phyloP scores from a whole-genome alignment of 2,888 invertebrate species.

The Rotaria socialis region DNA sequence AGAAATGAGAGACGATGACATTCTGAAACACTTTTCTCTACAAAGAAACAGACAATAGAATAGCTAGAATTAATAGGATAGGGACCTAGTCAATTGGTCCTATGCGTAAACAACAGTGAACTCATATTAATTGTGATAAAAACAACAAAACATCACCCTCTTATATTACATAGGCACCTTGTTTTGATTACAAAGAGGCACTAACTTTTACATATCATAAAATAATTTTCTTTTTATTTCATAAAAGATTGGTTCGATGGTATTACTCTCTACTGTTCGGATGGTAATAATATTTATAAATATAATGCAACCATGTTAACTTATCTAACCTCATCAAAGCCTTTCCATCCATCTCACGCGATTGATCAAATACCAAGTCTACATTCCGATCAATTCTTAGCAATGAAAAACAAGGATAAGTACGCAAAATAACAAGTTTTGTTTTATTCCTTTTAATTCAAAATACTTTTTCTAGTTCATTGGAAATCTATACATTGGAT shows the following conservation, averaged over 20 bases:
- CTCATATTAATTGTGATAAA: no score
- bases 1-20: no score
- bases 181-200: no score
- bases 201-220: no score
- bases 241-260: conserved; percentile 27
- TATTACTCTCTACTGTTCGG: neutral
- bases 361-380: neutral
- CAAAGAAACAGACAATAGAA: no score
- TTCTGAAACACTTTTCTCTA: no score
- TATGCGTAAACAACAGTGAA: no score
- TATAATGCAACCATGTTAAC: conserved; percentile 5
- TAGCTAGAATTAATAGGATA: no score
- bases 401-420: neutral
- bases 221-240: neutral
- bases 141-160: no score
- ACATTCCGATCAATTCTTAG: neutral
- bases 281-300: neutral
- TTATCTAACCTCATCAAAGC: neutral
- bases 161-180: no score
- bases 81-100: no score
- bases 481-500: neutral
- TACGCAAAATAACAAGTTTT: neutral
- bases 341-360: neutral
- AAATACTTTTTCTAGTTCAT: neutral
- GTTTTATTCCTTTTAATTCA: no score